Base-by-base conservation (phyloP, 2,113 vertebrate genomes). In the Gasterosteus nipponicus region DNA sequence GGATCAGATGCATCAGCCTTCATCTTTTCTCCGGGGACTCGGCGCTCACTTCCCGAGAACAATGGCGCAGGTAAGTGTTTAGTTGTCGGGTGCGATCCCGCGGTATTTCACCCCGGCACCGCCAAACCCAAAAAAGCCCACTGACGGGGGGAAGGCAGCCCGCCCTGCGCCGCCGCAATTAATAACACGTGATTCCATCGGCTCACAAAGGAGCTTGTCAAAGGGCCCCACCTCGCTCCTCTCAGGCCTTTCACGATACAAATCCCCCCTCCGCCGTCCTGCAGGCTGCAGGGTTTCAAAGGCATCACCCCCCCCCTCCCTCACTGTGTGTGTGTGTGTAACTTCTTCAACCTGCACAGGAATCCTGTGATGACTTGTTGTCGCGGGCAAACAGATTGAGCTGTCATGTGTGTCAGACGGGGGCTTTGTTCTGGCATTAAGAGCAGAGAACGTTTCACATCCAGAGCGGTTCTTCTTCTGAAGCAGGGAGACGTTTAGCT, bases 331-430 rank as follows among this genome's bases (percentile, higher is more conserved):
- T 46, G 85, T 88, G 87, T 87, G 79, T 88, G 87, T 87, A 93
- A 88, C 80, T 90, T 93, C 92, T 94, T 92, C 77, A 89, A 85
- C 86, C 84, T 73, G 80, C 68, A 59, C 71, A 19, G 57, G 87
- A 75, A 92, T 78, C 95, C 65, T 96, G 94, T 89, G 92, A 90
- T 57, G 93, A 96, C 96, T 94, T 95, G 95, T 70, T 83, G 85
- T 80, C 49, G 81, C 68, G 87, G 86, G 41, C 81, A 82, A 78
- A 81, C 62, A 89, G 56, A 49, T 9, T n/a, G 79, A 56, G 64
- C 61, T 64, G 73, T 87, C 73, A 76, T 75, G 66, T 77, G 74
- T 76, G 75, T 69, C 86, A 81, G 69, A 49, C 47, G 31, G n/a
- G 0, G 61, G 58, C 75, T 88, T 42, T 83, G 79, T 78, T 83